These are phyloP conservation scores for Tachuris rubrigastra DNA, from an alignment of 2,113 vertebrate species.

Conservation along the genomic window DNA sequence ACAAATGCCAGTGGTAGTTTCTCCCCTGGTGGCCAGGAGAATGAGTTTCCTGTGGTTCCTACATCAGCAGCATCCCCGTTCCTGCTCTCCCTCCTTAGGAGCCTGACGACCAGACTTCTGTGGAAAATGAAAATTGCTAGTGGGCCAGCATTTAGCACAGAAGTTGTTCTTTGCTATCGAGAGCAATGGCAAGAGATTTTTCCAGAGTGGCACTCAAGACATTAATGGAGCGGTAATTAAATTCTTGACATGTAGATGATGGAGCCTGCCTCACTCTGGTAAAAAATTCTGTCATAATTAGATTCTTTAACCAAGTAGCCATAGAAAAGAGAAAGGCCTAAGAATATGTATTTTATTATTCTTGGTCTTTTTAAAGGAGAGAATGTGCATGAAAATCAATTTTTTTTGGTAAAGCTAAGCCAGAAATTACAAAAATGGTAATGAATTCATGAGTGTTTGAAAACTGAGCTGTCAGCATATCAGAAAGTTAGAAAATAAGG, in stretches of 20 bases:
- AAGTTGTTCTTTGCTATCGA: neutral
- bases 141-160: neutral
- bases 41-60: neutral
- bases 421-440: neutral
- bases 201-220: neutral
- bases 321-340: neutral
- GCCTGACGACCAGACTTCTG: neutral
- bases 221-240: neutral
- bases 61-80: neutral
- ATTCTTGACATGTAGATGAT: neutral
- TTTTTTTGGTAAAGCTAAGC: neutral
- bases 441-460: neutral
- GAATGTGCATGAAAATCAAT: neutral
- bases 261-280: neutral
- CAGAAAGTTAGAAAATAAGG: neutral
- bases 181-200: neutral
- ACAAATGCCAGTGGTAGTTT: no score
- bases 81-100: fast-evolving
- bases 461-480: neutral
- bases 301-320: neutral
- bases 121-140: neutral
- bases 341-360: neutral
- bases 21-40: neutral
- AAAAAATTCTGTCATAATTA: neutral
- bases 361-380: neutral